These are phyloP conservation scores for Hymenochirus boettgeri DNA, from an alignment of 2,113 vertebrate genomes.

Conservation along the genomic window DNA sequence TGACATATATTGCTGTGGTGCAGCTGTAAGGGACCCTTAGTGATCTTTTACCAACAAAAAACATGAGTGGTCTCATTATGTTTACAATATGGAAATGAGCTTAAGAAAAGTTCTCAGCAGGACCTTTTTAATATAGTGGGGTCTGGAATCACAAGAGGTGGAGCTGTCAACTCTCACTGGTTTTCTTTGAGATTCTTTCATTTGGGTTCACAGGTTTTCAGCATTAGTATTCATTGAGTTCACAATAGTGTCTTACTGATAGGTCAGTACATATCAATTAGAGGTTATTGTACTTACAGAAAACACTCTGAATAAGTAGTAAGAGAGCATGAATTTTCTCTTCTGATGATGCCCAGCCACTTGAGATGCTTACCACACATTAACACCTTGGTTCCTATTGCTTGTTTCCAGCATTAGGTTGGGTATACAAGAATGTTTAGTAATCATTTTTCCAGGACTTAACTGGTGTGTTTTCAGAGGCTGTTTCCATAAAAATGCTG, in stretches of 20 bases:
- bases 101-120: conserved; percentile 39
- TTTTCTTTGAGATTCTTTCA: conserved; percentile 23
- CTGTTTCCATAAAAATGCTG: no score
- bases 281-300: conserved; percentile 6
- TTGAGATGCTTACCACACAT: background rate
- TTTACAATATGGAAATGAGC: conserved; percentile 42
- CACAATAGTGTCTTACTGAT: background rate
- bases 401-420: no score
- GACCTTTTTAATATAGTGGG: conserved; percentile 37
- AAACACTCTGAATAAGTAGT: background rate
- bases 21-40: conserved; percentile 32
- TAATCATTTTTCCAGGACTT: no score
- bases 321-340: background rate
- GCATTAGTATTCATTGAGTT: conserved; percentile 8
- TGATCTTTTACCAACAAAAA: conserved; percentile 40
- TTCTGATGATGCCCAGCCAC: background rate
- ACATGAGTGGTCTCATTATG: conserved; percentile 42
- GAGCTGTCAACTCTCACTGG: conserved; percentile 33
- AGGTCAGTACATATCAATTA: conserved; percentile 6
- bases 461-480: no score
- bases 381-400: background rate
- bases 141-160: conserved; percentile 24
- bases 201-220: conserved; percentile 26
- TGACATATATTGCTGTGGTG: conserved; percentile 21
- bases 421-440: no score